Conservation (phyloP, 2,797 vertebrate genomes). For the Mus spretus region DNA sequence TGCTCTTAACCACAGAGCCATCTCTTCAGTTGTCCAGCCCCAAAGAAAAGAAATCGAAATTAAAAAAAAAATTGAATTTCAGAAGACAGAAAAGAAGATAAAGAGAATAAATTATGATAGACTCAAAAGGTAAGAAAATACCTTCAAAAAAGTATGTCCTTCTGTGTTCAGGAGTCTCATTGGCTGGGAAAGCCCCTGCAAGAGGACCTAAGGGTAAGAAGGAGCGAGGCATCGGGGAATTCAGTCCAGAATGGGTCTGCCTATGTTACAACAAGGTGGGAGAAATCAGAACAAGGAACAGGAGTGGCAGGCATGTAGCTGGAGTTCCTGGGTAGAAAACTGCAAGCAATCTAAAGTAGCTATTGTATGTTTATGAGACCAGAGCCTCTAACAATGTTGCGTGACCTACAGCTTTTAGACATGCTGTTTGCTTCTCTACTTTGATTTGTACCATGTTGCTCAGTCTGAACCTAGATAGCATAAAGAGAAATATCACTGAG, state of each 20-base stretch:
- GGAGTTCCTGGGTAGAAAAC: neutral
- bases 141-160: no score
- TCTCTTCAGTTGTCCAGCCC: neutral
- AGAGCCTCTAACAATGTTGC: neutral
- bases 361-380: fast-evolving
- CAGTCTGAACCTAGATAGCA: neutral
- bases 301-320: neutral
- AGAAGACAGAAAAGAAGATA: neutral
- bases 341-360: neutral
- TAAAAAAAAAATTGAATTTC: neutral
- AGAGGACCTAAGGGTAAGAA: neutral
- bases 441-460: neutral
- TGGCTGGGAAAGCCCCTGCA: neutral
- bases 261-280: neutral
- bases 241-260: fast-evolving
- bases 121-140: neutral
- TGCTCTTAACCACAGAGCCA: neutral
- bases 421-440: neutral
- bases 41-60: neutral
- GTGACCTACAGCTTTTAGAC: neutral
- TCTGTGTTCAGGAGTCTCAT: neutral
- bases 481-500: neutral
- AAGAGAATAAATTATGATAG: neutral
- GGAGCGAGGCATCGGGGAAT: fast-evolving
- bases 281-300: neutral